Conservation (phyloP, 2,113 vertebrate genomes). For the Dipodomys spectabilis region DNA sequence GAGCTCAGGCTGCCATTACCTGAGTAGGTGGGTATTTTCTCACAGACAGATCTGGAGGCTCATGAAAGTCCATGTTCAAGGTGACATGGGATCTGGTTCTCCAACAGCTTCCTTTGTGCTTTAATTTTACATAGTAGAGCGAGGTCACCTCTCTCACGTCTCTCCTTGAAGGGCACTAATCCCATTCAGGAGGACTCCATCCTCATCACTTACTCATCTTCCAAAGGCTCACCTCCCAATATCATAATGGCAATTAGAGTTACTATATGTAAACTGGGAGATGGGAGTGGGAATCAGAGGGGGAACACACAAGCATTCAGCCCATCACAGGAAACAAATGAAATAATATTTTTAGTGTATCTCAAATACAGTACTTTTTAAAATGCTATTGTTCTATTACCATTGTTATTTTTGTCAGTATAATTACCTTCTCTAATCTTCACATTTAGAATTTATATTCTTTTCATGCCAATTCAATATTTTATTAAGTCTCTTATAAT, state of each 20-base stretch:
- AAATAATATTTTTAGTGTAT: not conserved
- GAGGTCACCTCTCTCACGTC: not conserved
- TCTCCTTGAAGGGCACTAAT: not conserved
- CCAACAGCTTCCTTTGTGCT: not conserved
- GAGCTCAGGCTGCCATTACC: not conserved
- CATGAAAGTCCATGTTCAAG: not conserved
- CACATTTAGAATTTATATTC: not conserved
- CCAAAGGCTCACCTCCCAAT: not conserved
- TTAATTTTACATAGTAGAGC: not conserved
- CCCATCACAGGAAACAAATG: not conserved
- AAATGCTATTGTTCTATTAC: not conserved
- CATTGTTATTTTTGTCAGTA: not conserved
- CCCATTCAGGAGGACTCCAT: not conserved
- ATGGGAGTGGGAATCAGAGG: too few species aligned
- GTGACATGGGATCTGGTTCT: not conserved
- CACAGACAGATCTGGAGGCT: not conserved
- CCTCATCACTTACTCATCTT: not conserved
- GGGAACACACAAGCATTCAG: not conserved
- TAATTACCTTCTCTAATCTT: not conserved
- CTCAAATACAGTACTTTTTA: not conserved
- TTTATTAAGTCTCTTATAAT: not conserved
- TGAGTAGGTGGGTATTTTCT: too few species aligned
- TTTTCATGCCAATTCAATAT: not conserved
- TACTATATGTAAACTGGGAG: not conserved
- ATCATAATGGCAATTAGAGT: not conserved